Evolutionary conservation across 2,797 vertebrate species (phyloP).

Genomic region (Buceros bicornis): DNA sequence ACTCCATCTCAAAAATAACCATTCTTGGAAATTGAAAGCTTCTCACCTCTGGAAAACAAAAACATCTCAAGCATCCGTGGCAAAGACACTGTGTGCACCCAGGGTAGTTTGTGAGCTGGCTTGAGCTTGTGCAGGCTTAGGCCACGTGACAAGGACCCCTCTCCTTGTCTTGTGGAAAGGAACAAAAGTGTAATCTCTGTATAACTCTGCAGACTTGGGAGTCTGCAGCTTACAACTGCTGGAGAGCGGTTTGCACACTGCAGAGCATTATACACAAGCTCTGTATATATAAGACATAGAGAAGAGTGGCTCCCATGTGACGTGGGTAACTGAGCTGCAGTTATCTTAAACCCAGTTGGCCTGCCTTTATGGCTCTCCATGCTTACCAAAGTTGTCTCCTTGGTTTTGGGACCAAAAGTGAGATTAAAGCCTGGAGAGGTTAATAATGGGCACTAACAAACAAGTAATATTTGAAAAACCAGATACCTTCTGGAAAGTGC

Average conservation of each 20-base stretch:
- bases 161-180: conserved; percentile 7
- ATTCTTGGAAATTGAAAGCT: background rate
- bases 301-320: background rate
- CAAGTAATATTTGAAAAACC: background rate
- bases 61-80: background rate
- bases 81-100: background rate
- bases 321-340: background rate
- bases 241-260: background rate
- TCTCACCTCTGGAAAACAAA: conserved; percentile 28
- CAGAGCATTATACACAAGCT: background rate
- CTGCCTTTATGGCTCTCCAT: background rate
- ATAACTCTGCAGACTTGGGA: background rate
- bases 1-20: conserved; percentile 29
- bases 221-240: background rate
- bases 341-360: background rate
- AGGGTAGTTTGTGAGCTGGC: background rate
- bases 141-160: background rate
- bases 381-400: conserved; percentile 24
- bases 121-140: background rate
- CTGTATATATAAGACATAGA: background rate
- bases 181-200: background rate
- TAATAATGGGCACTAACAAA: conserved; percentile 7
- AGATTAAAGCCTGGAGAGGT: background rate
- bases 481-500: background rate
- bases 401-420: conserved; percentile 18